Conservation (phyloP, 1,140 invertebrate species). For the Dryas iulia region DNA sequence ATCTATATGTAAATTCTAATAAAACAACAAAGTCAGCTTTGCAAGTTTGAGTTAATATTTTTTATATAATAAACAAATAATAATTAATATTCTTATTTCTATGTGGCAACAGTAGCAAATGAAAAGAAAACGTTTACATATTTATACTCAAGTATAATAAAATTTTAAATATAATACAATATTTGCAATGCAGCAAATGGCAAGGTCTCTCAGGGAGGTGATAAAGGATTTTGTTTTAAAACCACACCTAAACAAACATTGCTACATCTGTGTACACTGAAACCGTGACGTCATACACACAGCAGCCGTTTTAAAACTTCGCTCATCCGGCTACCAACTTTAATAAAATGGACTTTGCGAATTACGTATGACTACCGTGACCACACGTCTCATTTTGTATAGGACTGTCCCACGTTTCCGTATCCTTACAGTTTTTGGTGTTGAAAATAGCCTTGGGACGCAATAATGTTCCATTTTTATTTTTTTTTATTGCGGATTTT, state of each 20-base stretch:
- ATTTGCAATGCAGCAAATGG: not conserved
- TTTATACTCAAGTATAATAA: not conserved
- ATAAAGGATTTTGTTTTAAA: constrained; percentile 27
- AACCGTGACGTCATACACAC: constrained; percentile 32
- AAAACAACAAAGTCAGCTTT: not conserved
- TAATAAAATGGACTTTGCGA: not conserved
- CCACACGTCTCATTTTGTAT: no score
- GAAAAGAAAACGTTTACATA: not conserved
- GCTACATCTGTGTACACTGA: constrained; percentile 39
- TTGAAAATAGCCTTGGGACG: no score
- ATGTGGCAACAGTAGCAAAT: no score
- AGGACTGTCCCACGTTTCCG: no score
- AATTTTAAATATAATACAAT: not conserved
- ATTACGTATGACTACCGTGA: no score
- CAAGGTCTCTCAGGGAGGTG: constrained; percentile 10
- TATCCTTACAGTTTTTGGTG: no score
- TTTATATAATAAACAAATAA: no score
- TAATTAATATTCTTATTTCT: no score
- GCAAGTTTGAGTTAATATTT: not conserved
- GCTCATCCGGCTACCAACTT: not conserved
- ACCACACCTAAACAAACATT: constrained; percentile 37
- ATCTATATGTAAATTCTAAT: not conserved
- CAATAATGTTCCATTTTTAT: no score
- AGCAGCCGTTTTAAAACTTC: constrained; percentile 1
- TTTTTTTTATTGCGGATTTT: no score